phyloP scores from a whole-genome alignment of 2,888 invertebrate genomes.

The Tenthredo mesomela region DNA sequence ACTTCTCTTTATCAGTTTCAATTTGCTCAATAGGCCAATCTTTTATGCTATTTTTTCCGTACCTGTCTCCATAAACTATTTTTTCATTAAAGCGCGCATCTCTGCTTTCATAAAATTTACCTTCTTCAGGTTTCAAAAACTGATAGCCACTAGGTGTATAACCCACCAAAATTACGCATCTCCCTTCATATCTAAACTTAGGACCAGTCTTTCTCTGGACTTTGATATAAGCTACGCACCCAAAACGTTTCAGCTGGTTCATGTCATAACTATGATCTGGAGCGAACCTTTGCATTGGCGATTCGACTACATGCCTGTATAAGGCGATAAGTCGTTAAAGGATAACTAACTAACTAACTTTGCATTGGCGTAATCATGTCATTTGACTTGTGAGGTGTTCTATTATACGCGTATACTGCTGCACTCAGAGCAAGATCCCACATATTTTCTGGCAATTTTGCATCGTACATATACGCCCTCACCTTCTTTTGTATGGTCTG shows the following conservation, averaged over 20 bases:
- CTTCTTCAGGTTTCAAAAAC: background rate
- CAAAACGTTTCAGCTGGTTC: background rate
- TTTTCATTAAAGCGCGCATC: background rate
- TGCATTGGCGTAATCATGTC: constrained; percentile 50
- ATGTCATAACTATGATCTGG: background rate
- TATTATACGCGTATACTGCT: constrained; percentile 60
- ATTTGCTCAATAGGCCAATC: background rate
- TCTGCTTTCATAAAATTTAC: background rate
- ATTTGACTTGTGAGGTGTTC: constrained; percentile 57
- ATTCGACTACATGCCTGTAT: too few species aligned
- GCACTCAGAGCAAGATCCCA: constrained; percentile 59
- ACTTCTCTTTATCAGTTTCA: background rate
- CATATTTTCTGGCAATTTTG: constrained; percentile 56
- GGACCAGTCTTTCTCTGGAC: background rate
- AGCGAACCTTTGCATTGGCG: constrained; percentile 52
- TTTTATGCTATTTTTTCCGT: background rate
- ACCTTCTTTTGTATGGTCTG: constrained; percentile 58
- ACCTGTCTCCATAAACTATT: background rate
- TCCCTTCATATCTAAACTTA: background rate
- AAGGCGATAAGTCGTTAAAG: too few species aligned
- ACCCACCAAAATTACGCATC: background rate
- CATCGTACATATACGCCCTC: constrained; percentile 56
- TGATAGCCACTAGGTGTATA: background rate
- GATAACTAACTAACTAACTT: too few species aligned
- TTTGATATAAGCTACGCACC: background rate